These are phyloP conservation scores for Tetragnatha montana DNA, from an alignment of 2,888 invertebrate genomes.

Conservation along the genomic window DNA sequence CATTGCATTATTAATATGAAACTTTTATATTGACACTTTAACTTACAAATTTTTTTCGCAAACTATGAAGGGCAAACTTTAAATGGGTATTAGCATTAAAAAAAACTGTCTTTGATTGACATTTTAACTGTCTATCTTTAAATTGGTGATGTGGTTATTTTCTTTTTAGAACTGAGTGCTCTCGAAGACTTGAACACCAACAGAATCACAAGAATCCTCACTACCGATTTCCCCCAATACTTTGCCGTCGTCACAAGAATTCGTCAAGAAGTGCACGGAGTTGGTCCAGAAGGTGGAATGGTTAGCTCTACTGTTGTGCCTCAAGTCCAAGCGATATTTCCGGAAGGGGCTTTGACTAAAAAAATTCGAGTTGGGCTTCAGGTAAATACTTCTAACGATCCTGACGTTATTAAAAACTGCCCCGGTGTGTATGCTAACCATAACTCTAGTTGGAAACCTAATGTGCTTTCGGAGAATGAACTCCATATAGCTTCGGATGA, in stretches of 20 bases:
- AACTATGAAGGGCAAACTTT: neutral
- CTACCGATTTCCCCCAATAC: conserved; percentile 99
- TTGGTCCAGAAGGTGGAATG: conserved; percentile 99
- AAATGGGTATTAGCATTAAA: neutral
- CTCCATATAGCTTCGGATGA: conserved; percentile 3
- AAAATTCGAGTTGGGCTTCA: conserved; percentile 99
- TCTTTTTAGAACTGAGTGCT: conserved; percentile 82
- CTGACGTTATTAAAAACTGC: conserved; percentile 9
- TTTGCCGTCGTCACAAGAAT: conserved; percentile 98
- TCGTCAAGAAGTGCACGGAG: conserved; percentile 97
- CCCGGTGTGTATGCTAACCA: conserved; percentile 19
- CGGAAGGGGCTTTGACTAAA: conserved; percentile 98
- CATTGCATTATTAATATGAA: no score
- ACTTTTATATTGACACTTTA: neutral
- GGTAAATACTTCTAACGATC: conserved; percentile 81
- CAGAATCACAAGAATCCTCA: conserved; percentile 95
- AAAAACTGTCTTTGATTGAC: neutral
- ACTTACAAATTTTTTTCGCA: neutral
- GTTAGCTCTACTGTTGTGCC: conserved; percentile 99
- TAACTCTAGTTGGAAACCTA: neutral
- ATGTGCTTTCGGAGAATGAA: neutral
- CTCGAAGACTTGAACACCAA: conserved; percentile 89
- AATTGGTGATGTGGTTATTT: conserved; percentile 25
- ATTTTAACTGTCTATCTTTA: neutral
- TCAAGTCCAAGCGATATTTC: conserved; percentile 99